Percentiles rank a stretch among this genome's conserved stretches.
These are phyloP conservation scores for Diadophis punctatus DNA, from an alignment of 2,113 vertebrate species.

Conservation along the genomic window DNA sequence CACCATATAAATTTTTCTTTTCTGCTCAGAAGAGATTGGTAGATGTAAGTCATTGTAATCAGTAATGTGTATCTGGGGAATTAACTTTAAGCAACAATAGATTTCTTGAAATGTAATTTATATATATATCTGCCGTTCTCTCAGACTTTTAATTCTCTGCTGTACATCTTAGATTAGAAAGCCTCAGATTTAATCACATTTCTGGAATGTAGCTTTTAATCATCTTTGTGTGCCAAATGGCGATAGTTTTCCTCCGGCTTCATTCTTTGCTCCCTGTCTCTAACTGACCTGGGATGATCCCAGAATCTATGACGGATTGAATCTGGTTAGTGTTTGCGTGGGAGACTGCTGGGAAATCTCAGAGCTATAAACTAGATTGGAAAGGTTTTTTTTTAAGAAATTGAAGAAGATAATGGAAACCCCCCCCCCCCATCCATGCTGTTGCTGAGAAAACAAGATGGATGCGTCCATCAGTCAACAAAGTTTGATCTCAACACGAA, in stretches of 20 bases:
- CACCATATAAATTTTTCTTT: conserved; percentile 27
- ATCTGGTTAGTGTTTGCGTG: background rate
- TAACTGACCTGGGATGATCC: background rate
- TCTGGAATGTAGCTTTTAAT: conserved; percentile 24
- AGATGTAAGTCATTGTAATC: conserved; percentile 7
- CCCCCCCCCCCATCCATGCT: background rate
- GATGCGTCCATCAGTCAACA: background rate
- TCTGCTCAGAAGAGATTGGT: conserved; percentile 16
- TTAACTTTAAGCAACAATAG: background rate
- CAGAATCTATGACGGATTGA: background rate
- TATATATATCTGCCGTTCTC: background rate
- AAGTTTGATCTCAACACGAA: background rate
- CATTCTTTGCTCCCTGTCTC: background rate
- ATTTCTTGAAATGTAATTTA: background rate
- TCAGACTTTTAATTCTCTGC: conserved; percentile 28
- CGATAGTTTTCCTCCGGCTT: conserved; percentile 23
- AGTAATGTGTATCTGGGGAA: background rate
- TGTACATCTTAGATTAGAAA: conserved; percentile 30
- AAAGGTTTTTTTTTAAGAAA: background rate
- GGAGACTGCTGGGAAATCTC: background rate
- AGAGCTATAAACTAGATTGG: background rate
- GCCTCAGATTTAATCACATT: conserved; percentile 37
- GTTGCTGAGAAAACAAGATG: background rate
- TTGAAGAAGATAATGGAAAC: background rate
- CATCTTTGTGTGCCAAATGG: background rate